phyloP scores from a whole-genome alignment of 2,113 vertebrate species.

The Clarias batrachus region DNA sequence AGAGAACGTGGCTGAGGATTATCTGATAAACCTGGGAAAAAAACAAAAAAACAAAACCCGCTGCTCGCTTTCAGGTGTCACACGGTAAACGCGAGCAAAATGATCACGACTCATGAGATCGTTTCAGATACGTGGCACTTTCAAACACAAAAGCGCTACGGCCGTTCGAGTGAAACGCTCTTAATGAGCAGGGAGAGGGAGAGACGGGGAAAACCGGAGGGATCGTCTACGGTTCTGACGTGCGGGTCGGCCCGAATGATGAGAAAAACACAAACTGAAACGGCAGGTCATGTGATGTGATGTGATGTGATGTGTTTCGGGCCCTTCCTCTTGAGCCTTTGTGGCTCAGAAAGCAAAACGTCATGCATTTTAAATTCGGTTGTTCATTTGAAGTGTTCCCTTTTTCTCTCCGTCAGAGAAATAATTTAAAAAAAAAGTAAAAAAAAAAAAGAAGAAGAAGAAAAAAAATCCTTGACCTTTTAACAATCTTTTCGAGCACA shows the following conservation, averaged over 20 bases:
- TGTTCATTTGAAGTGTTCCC: background rate
- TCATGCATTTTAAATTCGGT: background rate
- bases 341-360: background rate
- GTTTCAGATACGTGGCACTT: background rate
- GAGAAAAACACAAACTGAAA: slow-evolving; percentile 1
- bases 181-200: slow-evolving; percentile 9
- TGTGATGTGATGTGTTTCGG: background rate
- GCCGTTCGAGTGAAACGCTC: background rate
- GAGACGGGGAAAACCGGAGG: background rate
- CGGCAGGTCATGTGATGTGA: no score
- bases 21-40: background rate
- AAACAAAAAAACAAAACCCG: background rate
- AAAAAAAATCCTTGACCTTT: background rate
- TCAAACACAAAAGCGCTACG: background rate
- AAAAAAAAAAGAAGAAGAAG: no score
- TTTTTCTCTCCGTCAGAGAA: background rate
- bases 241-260: background rate
- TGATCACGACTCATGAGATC: slow-evolving; percentile 10
- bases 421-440: no score
- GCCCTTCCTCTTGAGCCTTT: background rate
- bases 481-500: background rate
- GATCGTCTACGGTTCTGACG: background rate
- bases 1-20: background rate
- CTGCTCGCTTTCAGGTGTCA: background rate
- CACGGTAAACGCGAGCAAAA: slow-evolving; percentile 22